These are phyloP conservation scores for Bombyx huttoni DNA, from an alignment of 2,888 invertebrate species.

Conservation along the genomic window DNA sequence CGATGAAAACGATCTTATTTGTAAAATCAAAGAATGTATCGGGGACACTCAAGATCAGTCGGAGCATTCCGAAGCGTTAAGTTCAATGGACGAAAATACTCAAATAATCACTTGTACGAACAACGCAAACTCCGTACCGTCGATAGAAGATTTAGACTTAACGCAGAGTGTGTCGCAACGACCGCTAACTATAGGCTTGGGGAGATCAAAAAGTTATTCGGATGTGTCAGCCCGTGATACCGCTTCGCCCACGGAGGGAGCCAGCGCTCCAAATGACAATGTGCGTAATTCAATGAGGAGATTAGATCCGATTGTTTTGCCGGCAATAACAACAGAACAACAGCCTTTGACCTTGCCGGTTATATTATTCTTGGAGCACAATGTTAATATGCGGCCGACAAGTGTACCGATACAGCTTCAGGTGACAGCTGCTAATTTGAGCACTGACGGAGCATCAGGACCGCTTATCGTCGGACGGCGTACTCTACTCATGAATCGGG, in stretches of 20 bases:
- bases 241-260: slow-evolving; percentile 37
- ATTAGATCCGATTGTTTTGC: slow-evolving; percentile 56
- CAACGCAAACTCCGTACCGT: slow-evolving; percentile 23
- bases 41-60: slow-evolving; percentile 29
- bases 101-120: slow-evolving; percentile 42
- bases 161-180: slow-evolving; percentile 26
- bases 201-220: slow-evolving; percentile 57
- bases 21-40: slow-evolving; percentile 54
- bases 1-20: slow-evolving; percentile 62
- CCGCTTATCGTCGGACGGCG: slow-evolving; percentile 57
- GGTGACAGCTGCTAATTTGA: slow-evolving; percentile 60
- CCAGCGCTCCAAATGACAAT: slow-evolving; percentile 40
- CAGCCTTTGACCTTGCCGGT: slow-evolving; percentile 57
- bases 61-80: slow-evolving; percentile 33
- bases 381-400: slow-evolving; percentile 58
- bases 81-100: slow-evolving; percentile 49
- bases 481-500: slow-evolving; percentile 55
- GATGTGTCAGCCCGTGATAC: slow-evolving; percentile 39
- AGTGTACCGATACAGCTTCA: slow-evolving; percentile 63
- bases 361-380: slow-evolving; percentile 58
- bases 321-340: slow-evolving; percentile 42
- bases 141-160: slow-evolving; percentile 24
- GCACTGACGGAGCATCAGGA: slow-evolving; percentile 48
- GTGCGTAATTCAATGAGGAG: slow-evolving; percentile 59
- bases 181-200: slow-evolving; percentile 24